Percentiles rank a stretch among this genome's conserved stretches.
Evolutionary conservation across 2,888 invertebrate genomes (phyloP).

Genomic region (Bembecia ichneumoniformis): DNA sequence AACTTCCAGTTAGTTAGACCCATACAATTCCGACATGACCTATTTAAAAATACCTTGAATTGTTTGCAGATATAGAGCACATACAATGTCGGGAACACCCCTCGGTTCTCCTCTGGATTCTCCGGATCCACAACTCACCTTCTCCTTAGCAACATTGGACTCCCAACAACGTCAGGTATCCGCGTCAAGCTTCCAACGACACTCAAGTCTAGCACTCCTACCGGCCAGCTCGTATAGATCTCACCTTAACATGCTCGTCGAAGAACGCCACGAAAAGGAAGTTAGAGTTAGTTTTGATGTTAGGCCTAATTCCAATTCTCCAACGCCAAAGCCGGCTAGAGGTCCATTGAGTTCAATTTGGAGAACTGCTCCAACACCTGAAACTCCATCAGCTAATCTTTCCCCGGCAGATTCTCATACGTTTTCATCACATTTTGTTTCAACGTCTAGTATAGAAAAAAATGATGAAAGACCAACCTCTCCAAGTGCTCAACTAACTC

Average conservation of each 20-base stretch:
- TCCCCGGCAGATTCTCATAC: conserved; percentile 73
- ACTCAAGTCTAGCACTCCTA: conserved; percentile 58
- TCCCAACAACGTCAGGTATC: conserved; percentile 77
- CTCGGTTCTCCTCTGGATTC: conserved; percentile 88
- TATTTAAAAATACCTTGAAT: not conserved
- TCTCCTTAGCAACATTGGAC: conserved; percentile 75
- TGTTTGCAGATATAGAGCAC: conserved; percentile 82
- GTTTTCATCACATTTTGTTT: conserved; percentile 76
- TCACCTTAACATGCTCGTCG: conserved; percentile 63
- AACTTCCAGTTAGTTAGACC: not conserved
- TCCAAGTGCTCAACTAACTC: conserved; percentile 74
- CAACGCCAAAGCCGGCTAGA: conserved; percentile 47
- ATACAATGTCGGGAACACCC: conserved; percentile 84
- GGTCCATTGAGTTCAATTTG: conserved; percentile 59
- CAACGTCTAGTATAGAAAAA: conserved; percentile 60
- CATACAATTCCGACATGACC: not conserved
- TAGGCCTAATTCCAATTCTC: conserved; percentile 44
- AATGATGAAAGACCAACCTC: conserved; percentile 59
- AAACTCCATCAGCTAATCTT: conserved; percentile 79
- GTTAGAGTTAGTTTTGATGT: conserved; percentile 62
- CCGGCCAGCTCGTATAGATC: conserved; percentile 67
- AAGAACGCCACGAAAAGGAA: conserved; percentile 61
- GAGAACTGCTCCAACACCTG: conserved; percentile 73
- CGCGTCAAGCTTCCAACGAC: conserved; percentile 62
- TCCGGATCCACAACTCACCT: conserved; percentile 78